phyloP scores from a whole-genome alignment of 2,113 vertebrate genomes.

The Rafetus swinhoei region DNA sequence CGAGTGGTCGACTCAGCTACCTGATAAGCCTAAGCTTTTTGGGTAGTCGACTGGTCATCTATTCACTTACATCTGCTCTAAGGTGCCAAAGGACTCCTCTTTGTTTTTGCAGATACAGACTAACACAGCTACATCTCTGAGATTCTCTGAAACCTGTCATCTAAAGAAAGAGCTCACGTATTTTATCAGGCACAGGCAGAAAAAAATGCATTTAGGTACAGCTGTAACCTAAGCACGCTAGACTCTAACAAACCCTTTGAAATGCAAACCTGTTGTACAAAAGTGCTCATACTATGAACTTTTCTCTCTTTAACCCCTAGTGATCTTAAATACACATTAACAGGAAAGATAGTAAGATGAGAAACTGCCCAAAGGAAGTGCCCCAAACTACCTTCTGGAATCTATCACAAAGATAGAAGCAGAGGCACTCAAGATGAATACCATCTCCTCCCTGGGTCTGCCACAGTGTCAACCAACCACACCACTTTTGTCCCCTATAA shows the following conservation, averaged over 20 bases:
- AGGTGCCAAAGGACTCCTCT: too few relatives aligned
- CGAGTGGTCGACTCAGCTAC: too few relatives aligned
- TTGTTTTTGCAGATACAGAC: too few relatives aligned
- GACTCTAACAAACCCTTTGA: neutral
- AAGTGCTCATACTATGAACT: too few relatives aligned
- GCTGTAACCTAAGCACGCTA: neutral
- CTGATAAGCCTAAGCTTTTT: too few relatives aligned
- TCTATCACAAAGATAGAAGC: neutral
- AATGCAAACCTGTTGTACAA: neutral
- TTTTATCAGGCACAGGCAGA: neutral
- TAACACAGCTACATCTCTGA: too few relatives aligned
- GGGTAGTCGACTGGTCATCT: too few relatives aligned
- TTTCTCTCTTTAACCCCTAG: neutral
- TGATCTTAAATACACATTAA: neutral
- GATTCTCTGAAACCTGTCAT: too few relatives aligned
- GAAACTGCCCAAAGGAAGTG: too few relatives aligned
- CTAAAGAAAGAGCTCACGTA: neutral
- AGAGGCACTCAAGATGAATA: neutral
- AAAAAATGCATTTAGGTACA: neutral
- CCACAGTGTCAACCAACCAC: neutral
- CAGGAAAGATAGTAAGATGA: neutral
- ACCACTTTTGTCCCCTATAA: neutral
- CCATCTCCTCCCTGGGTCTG: neutral
- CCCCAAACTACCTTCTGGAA: neutral
- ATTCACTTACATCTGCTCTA: too few relatives aligned